A percentile compares a stretch with the other conserved stretches of the same genome.
phyloP scores from a whole-genome alignment of 2,113 vertebrate genomes.

The Mustelus asterias region DNA sequence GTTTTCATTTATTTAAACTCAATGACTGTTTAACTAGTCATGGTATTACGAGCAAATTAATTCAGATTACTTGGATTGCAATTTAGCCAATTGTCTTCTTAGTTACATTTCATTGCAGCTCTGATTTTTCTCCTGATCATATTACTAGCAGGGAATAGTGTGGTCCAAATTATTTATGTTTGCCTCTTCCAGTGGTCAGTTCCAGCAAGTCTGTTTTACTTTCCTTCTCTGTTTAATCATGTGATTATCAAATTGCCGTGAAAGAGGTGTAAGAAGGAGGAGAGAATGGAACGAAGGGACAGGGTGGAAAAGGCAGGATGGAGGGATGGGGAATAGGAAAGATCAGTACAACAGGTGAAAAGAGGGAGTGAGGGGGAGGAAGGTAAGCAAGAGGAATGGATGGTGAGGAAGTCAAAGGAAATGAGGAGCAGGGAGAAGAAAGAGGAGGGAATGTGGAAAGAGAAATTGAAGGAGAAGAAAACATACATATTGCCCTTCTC shows the following conservation, averaged over 20 bases:
- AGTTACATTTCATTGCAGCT: background rate
- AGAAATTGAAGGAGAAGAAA: background rate
- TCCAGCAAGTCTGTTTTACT: background rate
- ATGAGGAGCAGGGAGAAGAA: background rate
- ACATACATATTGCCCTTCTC: background rate
- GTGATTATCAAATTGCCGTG: background rate
- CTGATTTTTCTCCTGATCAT: background rate
- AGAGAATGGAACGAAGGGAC: background rate
- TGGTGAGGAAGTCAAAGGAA: background rate
- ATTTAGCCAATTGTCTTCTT: background rate
- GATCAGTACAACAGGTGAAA: background rate
- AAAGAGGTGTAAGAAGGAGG: background rate
- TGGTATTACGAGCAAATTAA: conserved; percentile 23
- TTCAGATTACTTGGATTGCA: conserved; percentile 21
- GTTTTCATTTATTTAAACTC: background rate
- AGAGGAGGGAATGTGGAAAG: background rate
- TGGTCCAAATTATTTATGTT: background rate
- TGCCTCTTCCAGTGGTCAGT: background rate
- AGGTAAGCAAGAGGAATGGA: background rate
- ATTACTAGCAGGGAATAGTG: background rate
- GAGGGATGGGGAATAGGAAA: background rate
- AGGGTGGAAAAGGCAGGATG: background rate
- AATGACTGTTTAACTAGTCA: background rate
- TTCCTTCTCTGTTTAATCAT: background rate
- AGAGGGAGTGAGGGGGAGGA: background rate